Conservation (phyloP, 2,888 invertebrate genomes). For the Tachystola acroxantha region DNA sequence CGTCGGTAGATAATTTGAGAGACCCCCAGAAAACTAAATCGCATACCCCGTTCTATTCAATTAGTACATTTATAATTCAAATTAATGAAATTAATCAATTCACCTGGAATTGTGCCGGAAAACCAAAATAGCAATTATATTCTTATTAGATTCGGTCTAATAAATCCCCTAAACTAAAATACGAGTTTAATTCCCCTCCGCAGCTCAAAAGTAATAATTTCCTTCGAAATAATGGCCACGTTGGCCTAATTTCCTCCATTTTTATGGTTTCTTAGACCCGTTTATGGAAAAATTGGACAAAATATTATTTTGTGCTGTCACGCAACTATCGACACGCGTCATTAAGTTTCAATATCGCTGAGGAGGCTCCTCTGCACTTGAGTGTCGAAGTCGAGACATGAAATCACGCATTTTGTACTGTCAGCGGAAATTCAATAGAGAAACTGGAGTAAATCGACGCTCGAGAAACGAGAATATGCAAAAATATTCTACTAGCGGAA, state of each 20-base stretch:
- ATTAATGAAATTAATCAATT: conserved; percentile 2
- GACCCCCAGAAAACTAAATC: not conserved
- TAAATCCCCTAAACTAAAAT: not conserved
- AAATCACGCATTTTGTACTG: conserved; percentile 38
- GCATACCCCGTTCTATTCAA: not conserved
- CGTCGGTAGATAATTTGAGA: not conserved
- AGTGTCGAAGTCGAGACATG: conserved; percentile 24
- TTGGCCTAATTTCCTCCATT: not conserved
- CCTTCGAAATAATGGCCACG: not conserved
- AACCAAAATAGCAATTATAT: no score
- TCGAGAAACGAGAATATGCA: conserved; percentile 37
- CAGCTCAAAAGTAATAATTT: not conserved
- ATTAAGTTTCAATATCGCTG: conserved; percentile 39
- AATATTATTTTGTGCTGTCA: conserved; percentile 25
- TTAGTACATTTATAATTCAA: conserved; percentile 2
- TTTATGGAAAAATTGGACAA: not conserved
- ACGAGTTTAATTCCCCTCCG: not conserved
- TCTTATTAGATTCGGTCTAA: no score
- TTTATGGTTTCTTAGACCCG: not conserved
- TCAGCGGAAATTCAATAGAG: conserved; percentile 53
- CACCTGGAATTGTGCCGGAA: not conserved
- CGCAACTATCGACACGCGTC: conserved; percentile 26
- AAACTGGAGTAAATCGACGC: conserved; percentile 36
- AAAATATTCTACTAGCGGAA: conserved; percentile 20
- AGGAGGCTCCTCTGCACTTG: conserved; percentile 23